phyloP scores from a whole-genome alignment of 2,797 vertebrate genomes.

The Siniperca undulata region DNA sequence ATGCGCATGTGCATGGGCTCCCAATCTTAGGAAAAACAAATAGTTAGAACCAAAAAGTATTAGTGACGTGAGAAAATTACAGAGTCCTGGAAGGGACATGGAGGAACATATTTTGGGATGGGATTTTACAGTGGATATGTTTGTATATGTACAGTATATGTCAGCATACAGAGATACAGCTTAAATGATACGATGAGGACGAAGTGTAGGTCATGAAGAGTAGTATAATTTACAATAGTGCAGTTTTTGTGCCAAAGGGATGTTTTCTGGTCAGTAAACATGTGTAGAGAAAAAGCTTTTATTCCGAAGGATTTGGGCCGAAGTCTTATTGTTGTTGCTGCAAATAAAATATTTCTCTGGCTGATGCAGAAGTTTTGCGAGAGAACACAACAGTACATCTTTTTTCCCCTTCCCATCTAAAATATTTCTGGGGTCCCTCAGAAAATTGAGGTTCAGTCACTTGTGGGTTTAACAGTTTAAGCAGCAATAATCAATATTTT shows the following conservation, averaged over 20 bases:
- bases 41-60: too few species aligned
- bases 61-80: too few species aligned
- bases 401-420: not conserved
- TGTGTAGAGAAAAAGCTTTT: not conserved
- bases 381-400: not conserved
- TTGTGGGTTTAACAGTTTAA: not conserved
- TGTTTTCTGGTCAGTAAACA: not conserved
- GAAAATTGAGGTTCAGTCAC: not conserved
- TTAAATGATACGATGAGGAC: not conserved
- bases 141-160: too few species aligned
- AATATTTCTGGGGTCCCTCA: not conserved
- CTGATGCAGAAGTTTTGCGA: not conserved
- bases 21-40: not conserved
- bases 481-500: not conserved
- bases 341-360: not conserved
- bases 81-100: too few species aligned
- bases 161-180: not conserved
- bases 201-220: too few species aligned
- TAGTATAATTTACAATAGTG: not conserved
- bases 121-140: too few species aligned
- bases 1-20: too few species aligned
- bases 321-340: not conserved
- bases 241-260: not conserved
- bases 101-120: too few species aligned
- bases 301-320: not conserved